Percentiles rank a stretch among this genome's conserved stretches.
These are phyloP conservation scores for Yasuhikotakia modesta DNA, from an alignment of 2,797 vertebrate species.

Conservation along the genomic window DNA sequence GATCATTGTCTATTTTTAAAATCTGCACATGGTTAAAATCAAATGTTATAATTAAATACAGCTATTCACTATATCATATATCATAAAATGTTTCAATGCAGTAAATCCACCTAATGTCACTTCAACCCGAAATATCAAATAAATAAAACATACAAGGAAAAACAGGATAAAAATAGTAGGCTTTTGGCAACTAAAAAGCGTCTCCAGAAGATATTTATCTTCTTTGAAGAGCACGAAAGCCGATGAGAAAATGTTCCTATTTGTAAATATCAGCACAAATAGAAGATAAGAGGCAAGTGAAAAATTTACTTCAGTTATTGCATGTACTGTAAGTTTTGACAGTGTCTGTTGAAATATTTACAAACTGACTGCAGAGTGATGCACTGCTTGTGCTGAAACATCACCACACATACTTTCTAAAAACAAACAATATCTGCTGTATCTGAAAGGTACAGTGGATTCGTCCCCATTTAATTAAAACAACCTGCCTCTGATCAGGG, in stretches of 20 bases:
- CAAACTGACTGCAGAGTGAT: slow-evolving; percentile 49
- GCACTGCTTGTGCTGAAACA: slow-evolving; percentile 47
- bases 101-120: no score
- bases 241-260: slow-evolving; percentile 52
- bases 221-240: slow-evolving; percentile 46
- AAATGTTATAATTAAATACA: slow-evolving; percentile 10
- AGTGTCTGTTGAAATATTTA: slow-evolving; percentile 66
- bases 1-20: slow-evolving; percentile 36
- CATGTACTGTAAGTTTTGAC: slow-evolving; percentile 58
- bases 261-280: slow-evolving; percentile 50
- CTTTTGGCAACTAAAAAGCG: slow-evolving; percentile 54
- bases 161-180: slow-evolving; percentile 53
- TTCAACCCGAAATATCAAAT: background rate
- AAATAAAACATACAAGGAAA: slow-evolving; percentile 13
- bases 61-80: background rate
- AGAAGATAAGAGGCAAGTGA: slow-evolving; percentile 49
- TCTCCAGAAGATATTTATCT: slow-evolving; percentile 56
- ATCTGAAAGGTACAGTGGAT: background rate
- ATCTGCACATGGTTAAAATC: slow-evolving; percentile 2
- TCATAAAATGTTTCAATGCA: slow-evolving; percentile 8
- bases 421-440: background rate
- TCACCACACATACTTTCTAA: slow-evolving; percentile 11
- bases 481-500: no score
- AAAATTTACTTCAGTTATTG: slow-evolving; percentile 60
- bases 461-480: background rate